A percentile compares a stretch with the other conserved stretches of the same genome.
Conservation (phyloP, 2,797 vertebrate genomes). For the Urophycis tenuis region DNA sequence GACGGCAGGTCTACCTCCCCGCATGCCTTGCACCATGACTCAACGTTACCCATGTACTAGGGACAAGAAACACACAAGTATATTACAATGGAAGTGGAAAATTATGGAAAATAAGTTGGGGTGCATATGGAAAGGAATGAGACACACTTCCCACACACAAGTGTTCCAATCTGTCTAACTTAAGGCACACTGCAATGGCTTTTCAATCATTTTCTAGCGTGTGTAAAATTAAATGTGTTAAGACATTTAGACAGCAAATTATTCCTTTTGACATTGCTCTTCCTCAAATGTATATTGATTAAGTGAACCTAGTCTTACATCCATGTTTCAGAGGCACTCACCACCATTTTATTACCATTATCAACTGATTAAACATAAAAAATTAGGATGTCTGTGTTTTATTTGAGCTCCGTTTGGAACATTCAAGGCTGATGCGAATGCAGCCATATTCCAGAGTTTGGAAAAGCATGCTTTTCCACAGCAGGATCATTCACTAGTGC, state of each 20-base stretch:
- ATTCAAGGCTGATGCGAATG: conserved; percentile 44
- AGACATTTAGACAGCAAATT: neutral
- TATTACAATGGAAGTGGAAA: neutral
- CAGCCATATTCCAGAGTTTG: conserved; percentile 46
- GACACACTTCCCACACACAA: neutral
- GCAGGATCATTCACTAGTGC: neutral
- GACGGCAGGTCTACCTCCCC: conserved; percentile 95
- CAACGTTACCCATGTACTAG: conserved; percentile 97
- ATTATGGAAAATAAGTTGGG: no score
- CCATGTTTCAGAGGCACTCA: neutral
- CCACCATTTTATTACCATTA: neutral
- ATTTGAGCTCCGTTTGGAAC: conserved; percentile 14
- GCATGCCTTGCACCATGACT: conserved; percentile 97
- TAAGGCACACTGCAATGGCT: neutral
- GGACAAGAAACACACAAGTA: conserved; percentile 7
- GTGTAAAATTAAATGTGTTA: neutral
- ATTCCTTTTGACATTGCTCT: neutral
- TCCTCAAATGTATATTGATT: neutral
- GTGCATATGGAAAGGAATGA: no score
- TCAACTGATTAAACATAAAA: neutral
- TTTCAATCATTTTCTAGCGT: neutral
- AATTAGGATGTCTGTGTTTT: neutral
- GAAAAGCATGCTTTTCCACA: conserved; percentile 24
- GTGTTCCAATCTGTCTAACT: neutral
- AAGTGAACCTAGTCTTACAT: neutral